phyloP scores from a whole-genome alignment of 2,113 vertebrate species.

The Vimba vimba region DNA sequence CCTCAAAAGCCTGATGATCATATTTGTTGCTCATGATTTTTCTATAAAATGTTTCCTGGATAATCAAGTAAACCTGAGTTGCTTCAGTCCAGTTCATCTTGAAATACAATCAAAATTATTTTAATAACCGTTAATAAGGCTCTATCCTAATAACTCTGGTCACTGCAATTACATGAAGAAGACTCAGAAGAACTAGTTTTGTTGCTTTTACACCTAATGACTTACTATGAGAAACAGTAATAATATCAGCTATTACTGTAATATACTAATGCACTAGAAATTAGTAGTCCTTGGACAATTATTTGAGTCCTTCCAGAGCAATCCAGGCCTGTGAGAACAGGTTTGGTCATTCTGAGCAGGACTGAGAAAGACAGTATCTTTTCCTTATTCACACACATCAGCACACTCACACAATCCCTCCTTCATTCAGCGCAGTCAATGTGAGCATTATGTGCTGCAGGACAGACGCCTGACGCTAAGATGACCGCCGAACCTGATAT shows the following conservation, averaged over 20 bases:
- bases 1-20: too few species aligned
- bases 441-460: conserved; percentile 46
- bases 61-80: too few species aligned
- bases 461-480: conserved; percentile 21
- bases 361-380: neutral
- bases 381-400: conserved; percentile 33
- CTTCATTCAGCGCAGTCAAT: conserved; percentile 47
- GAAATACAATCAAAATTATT: too few species aligned
- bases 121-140: too few species aligned
- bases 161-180: neutral
- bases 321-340: neutral
- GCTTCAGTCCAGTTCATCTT: too few species aligned
- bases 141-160: too few species aligned
- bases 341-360: neutral
- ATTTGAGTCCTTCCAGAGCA: neutral
- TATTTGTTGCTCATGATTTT: too few species aligned
- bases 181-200: neutral
- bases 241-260: neutral
- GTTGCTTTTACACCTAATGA: neutral
- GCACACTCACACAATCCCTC: conserved; percentile 43
- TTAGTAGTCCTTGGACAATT: too few species aligned
- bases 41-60: too few species aligned
- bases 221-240: neutral
- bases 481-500: conserved; percentile 18
- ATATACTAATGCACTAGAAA: neutral